Evolutionary conservation across 1,140 invertebrate genomes (phyloP), one percentile per base, ranked within the genome.

Genomic region (Heterodera schachtii): DNA sequence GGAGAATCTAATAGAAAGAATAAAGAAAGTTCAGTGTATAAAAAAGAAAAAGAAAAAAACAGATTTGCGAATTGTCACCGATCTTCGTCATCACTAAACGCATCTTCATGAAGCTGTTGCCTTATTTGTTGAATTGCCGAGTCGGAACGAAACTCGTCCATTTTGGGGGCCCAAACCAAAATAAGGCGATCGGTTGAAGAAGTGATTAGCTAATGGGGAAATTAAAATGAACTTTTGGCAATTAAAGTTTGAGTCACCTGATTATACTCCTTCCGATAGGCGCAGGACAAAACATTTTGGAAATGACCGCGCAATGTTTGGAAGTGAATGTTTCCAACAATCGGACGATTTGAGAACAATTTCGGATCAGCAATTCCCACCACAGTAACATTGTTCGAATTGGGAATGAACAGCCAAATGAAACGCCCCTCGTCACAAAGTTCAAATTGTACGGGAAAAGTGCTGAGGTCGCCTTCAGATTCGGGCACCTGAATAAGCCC

Each of bases 91-190:
- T 80, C 79, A 66, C 79, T 80, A 52, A 75, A 80, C 11, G 79
- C 8, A 80, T 80, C 79, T 80, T 73, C 69, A 44, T 80, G 60
- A 19, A 80, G 60, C 41, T 73, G 31, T 13, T 80, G 11, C 31
- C 77, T 49, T 31, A 31, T 31, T 44, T 78, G 79, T 3, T 44
- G 64, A 7, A n/a, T 47, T 11, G 70, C 69, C 4, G 47, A 73
- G 19, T 80, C 79, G 13, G 19, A 31, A 41, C 44, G 70, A 67
- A 46, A 16, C 16, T 79, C 69, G 6, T 80, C 44, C 44, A 80
- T 80, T 43, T 70, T 16, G 80, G 79, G 79, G 16, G 60, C 79
- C 79, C 79, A 80, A 47, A 80, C 47, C 69, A 75, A 80, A 80
- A 80, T 21, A 47, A 75, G 64, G 6, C 79, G 79, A 21, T 80